These are phyloP conservation scores for Coryphaenoides rupestris DNA, from an alignment of 2,113 vertebrate genomes.

Conservation along the genomic window DNA sequence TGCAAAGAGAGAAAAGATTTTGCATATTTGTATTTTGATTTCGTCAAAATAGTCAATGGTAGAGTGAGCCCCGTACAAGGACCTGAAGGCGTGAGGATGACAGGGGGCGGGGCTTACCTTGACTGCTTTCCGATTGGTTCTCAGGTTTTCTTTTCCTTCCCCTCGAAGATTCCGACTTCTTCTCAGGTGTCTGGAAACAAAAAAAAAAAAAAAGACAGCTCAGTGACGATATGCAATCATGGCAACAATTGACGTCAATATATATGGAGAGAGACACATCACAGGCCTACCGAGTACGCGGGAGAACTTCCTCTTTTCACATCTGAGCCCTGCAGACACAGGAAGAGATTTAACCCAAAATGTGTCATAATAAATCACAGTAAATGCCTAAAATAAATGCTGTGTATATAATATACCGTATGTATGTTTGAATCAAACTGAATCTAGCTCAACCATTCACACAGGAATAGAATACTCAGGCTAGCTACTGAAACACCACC, in stretches of 20 bases:
- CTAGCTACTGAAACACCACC: too few relatives aligned
- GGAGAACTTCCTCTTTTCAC: constrained; percentile 64
- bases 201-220: constrained; percentile 37
- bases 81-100: constrained; percentile 7
- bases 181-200: constrained; percentile 89
- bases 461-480: too few relatives aligned
- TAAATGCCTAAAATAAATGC: neutral
- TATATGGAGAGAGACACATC: neutral
- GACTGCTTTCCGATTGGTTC: constrained; percentile 95
- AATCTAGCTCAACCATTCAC: too few relatives aligned
- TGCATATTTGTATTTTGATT: neutral
- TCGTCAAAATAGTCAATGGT: neutral
- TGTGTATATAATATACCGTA: neutral
- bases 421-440: too few relatives aligned
- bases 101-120: constrained; percentile 78
- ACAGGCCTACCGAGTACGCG: constrained; percentile 58
- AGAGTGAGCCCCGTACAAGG: neutral
- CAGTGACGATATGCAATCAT: neutral
- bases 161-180: constrained; percentile 92
- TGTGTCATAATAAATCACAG: neutral
- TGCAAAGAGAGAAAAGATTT: constrained; percentile 61
- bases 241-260: neutral
- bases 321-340: constrained; percentile 51
- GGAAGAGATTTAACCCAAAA: neutral
- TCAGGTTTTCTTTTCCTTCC: constrained; percentile 98